A percentile compares a stretch with the other conserved stretches of the same genome.
Conservation (phyloP, 2,113 vertebrate genomes). For the Prochilodus magdalenae region DNA sequence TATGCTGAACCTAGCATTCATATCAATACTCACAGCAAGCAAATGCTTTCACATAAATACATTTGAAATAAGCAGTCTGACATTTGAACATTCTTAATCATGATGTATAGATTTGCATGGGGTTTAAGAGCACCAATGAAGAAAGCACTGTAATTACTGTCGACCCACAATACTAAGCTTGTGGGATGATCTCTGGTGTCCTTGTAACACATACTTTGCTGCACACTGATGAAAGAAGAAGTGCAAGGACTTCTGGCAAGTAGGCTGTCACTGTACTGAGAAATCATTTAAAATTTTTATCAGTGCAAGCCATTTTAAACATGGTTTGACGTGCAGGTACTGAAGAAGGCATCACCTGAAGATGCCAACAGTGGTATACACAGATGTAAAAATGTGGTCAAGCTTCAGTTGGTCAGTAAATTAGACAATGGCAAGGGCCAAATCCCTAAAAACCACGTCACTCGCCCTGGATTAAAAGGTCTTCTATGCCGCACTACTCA, state of each 20-base stretch:
- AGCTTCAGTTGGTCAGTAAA: slow-evolving; percentile 29
- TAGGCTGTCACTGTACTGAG: neutral
- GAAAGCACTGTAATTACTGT: slow-evolving; percentile 7
- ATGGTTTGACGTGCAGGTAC: neutral
- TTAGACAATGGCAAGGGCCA: slow-evolving; percentile 23
- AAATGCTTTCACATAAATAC: neutral
- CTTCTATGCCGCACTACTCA: neutral
- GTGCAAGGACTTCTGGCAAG: neutral
- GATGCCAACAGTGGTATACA: neutral
- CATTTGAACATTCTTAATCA: slow-evolving; percentile 1
- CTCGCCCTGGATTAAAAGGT: neutral
- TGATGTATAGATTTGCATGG: neutral
- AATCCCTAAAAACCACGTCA: slow-evolving; percentile 19
- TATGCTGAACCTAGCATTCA: neutral
- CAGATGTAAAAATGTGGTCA: slow-evolving; percentile 18
- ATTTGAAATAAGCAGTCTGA: slow-evolving; percentile 15
- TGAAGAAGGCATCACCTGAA: neutral
- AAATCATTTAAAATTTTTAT: neutral
- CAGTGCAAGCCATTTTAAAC: slow-evolving; percentile 1
- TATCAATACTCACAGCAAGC: slow-evolving; percentile 15
- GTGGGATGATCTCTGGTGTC: slow-evolving; percentile 20
- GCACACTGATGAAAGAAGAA: neutral
- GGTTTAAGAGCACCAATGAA: slow-evolving; percentile 7
- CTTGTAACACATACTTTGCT: slow-evolving; percentile 2
- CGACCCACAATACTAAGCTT: slow-evolving; percentile 3